Conservation (phyloP, 2,113 vertebrate species). For the Rhea pennata region DNA sequence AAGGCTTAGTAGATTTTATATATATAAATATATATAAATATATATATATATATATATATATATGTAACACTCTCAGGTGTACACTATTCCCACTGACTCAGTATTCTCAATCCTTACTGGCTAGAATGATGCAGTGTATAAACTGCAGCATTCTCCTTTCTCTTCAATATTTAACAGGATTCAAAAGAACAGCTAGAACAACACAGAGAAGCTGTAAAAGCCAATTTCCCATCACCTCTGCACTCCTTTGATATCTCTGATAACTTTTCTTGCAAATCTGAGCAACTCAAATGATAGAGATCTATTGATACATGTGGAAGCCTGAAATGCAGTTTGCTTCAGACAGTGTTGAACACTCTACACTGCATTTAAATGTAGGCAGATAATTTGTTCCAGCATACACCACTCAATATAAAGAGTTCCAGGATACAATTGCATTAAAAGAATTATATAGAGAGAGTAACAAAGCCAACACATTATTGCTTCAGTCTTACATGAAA, state of each 20-base stretch:
- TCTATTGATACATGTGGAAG: background rate
- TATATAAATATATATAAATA: too few species aligned
- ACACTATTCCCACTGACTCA: background rate
- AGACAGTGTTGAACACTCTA: too few species aligned
- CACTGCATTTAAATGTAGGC: background rate
- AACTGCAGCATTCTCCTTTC: background rate
- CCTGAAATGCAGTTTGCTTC: background rate
- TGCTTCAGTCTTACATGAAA: background rate
- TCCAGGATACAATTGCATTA: background rate
- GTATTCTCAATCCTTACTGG: background rate
- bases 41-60: too few species aligned
- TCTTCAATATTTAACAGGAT: background rate
- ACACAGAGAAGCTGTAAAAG: background rate
- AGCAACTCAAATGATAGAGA: background rate
- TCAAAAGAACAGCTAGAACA: background rate
- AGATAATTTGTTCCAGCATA: background rate
- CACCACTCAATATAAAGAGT: background rate
- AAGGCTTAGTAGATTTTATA: background rate
- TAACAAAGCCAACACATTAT: background rate
- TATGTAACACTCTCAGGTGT: background rate
- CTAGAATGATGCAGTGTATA: background rate
- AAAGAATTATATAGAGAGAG: background rate
- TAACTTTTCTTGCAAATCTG: background rate
- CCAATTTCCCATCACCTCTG: background rate
- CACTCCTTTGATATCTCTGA: background rate